Conservation (phyloP, 2,888 invertebrate genomes). For the Tanypteryx hageni region DNA sequence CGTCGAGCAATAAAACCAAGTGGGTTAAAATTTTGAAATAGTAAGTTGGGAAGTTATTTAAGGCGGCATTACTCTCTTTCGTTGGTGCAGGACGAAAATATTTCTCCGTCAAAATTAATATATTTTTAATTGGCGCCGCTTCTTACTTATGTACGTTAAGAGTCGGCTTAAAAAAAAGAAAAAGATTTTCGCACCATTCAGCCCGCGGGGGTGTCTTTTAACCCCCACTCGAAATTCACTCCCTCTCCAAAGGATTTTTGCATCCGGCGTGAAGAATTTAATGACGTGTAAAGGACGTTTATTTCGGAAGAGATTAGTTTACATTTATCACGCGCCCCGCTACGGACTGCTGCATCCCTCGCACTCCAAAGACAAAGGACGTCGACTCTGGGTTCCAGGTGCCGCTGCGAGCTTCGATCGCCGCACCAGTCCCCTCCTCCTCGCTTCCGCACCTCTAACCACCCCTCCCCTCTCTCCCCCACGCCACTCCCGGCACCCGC, state of each 20-base stretch:
- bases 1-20: too few species aligned
- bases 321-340: slow-evolving; percentile 8
- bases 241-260: background rate
- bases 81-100: too few species aligned
- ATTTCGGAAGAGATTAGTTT: slow-evolving; percentile 32
- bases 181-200: too few species aligned
- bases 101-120: too few species aligned
- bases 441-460: slow-evolving; percentile 11
- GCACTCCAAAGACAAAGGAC: background rate
- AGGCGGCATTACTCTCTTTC: too few species aligned
- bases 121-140: too few species aligned
- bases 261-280: slow-evolving; percentile 25
- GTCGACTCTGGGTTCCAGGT: slow-evolving; percentile 41
- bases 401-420: slow-evolving; percentile 51
- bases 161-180: too few species aligned
- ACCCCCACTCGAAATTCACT: too few species aligned
- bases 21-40: too few species aligned
- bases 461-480: background rate
- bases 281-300: slow-evolving; percentile 19
- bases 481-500: background rate
- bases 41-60: too few species aligned
- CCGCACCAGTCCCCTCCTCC: background rate
- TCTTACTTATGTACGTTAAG: too few species aligned
- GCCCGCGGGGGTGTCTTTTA: too few species aligned
- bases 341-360: background rate